Evolutionary conservation across 2,888 invertebrate genomes (phyloP), one percentile per base, ranked within the genome.

Genomic region (Dugesia japonica): DNA sequence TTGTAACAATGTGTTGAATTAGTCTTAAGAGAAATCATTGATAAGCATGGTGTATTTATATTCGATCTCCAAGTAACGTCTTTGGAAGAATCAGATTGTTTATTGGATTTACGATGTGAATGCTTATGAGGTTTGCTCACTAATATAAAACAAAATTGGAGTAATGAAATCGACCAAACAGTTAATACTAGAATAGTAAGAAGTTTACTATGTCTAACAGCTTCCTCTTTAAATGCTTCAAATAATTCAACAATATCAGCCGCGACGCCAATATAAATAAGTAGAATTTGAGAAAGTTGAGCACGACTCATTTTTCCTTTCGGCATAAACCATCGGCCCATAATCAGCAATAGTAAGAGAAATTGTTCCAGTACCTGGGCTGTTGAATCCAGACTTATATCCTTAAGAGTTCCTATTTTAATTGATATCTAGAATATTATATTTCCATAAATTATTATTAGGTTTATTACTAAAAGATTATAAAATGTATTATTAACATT

Each of bases 211-310:
- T 89, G 80, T 23, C 80, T 76, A 33, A 84, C 84, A 80, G 80
- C 80, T 9, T 83, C 82, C 76, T 84, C 84, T 74, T 83, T 92
- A 87, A 94, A 94, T 0, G 93, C 92, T 85, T 94, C 94, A 85
- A 94, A 94, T 86, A 94, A 93, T 84, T 94, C 94, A 74, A 94
- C 93, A 75, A 94, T 94, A 84, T 92, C 94, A 0, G 94, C 93
- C 0, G 94, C 93, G 0, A 92, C 93, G 28, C 92, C 92, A 88
- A 84, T 85, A 81, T 87, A 88, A 0, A 94, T 94, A 72, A 94
- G 86, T 0, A 94, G 86, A 15, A 94, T 87, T 81, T 94, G 94
- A 75, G 92, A 92, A 13, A 94, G 87, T 85, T 94, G 93, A 83
- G 94, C 94, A 75, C 93, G 88, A 0, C 92, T 92, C 75, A 94